These are phyloP conservation scores for Galerucella pusilla DNA, from an alignment of 2,888 invertebrate species.

Conservation along the genomic window DNA sequence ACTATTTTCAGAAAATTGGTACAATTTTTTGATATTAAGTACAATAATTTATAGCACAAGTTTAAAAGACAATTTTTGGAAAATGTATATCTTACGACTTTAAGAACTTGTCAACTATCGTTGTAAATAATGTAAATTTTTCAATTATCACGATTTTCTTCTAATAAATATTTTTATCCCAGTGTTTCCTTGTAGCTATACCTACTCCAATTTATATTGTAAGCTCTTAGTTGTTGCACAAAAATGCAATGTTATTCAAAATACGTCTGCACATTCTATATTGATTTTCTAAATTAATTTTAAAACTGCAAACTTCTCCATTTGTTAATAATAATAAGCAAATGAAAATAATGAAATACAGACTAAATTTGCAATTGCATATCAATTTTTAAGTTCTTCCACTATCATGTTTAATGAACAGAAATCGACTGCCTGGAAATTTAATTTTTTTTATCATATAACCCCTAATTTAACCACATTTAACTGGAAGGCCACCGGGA, in stretches of 20 bases:
- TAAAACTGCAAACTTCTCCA: no score
- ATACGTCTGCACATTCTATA: not conserved
- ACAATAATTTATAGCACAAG: not conserved
- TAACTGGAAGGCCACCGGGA: no score
- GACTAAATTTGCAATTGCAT: no score
- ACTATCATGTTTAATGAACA: no score
- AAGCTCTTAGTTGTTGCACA: no score
- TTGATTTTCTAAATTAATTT: not conserved
- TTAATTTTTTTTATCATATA: no score
- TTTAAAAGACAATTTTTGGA: not conserved
- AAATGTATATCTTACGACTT: not conserved
- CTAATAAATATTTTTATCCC: not conserved
- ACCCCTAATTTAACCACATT: no score
- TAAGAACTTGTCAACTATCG: not conserved
- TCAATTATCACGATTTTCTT: not conserved
- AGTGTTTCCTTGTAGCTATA: not conserved
- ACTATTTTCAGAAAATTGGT: constrained; percentile 6
- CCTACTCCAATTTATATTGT: not conserved
- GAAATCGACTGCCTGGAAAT: not conserved
- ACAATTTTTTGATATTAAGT: constrained; percentile 10
- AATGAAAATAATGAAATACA: no score
- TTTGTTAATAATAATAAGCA: no score
- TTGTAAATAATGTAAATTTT: constrained; percentile 1
- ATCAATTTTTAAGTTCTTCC: no score
- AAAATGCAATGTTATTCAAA: not conserved